A percentile compares a stretch with the other conserved stretches of the same genome.
Evolutionary conservation across 2,113 vertebrate species (phyloP).

Genomic region (Apteryx mantelli): DNA sequence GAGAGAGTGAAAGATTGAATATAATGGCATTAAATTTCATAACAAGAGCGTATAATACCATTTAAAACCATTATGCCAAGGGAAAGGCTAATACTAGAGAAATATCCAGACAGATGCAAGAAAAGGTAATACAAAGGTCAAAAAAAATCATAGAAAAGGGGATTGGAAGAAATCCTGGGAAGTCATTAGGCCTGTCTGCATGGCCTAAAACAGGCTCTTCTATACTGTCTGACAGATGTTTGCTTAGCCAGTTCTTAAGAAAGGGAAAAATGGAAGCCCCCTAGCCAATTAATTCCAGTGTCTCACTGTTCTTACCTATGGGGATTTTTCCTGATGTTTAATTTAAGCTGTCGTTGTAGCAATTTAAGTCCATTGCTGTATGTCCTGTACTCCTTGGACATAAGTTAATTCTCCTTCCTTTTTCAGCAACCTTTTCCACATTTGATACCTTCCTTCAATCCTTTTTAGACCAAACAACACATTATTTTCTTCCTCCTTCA

Average conservation of each 20-base stretch:
- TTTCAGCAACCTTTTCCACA: background rate
- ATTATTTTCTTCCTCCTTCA: background rate
- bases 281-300: background rate
- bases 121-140: background rate
- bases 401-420: background rate
- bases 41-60: background rate
- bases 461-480: background rate
- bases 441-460: background rate
- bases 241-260: background rate
- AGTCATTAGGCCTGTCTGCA: background rate
- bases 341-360: background rate
- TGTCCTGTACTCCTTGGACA: background rate
- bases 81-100: background rate
- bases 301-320: background rate
- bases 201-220: background rate
- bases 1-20: background rate
- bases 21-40: background rate
- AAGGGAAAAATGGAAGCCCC: background rate
- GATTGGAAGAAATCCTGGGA: background rate
- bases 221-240: background rate
- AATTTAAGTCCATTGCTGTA: background rate
- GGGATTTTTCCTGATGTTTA: background rate
- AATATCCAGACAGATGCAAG: background rate
- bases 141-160: background rate
- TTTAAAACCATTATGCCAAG: background rate